Evolutionary conservation across 1,140 invertebrate genomes (phyloP).

Genomic region (Musca vetustissima): DNA sequence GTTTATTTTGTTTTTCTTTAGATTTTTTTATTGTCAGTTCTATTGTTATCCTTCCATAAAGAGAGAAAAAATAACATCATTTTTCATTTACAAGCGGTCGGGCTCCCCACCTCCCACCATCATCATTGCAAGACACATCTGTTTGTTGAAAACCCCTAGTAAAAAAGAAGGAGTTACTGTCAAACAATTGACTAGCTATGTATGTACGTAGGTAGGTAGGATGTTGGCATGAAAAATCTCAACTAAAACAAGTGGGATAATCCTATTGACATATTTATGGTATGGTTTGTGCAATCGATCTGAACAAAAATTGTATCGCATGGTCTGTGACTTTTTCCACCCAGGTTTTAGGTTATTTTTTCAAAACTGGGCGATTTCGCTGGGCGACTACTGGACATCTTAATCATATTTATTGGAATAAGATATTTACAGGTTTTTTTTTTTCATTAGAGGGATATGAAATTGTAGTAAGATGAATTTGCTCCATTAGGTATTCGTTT

Average conservation of each 20-base stretch:
- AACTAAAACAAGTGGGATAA: slow-evolving; percentile 12
- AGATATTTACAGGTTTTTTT: too few relatives aligned
- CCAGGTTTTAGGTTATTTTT: too few relatives aligned
- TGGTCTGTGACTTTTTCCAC: not conserved
- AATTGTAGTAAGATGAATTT: too few relatives aligned
- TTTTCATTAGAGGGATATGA: too few relatives aligned
- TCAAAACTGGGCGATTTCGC: too few relatives aligned
- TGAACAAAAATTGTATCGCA: not conserved
- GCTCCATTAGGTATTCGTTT: too few relatives aligned
- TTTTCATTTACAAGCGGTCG: not conserved
- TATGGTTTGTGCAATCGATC: slow-evolving; percentile 12
- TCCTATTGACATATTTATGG: slow-evolving; percentile 19
- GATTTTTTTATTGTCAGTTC: not conserved
- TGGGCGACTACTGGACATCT: too few relatives aligned
- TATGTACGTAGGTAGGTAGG: not conserved
- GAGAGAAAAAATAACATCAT: not conserved
- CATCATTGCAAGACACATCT: slow-evolving; percentile 3
- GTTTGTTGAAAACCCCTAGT: not conserved
- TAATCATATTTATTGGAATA: too few relatives aligned
- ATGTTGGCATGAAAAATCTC: not conserved
- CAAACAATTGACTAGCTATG: too few relatives aligned
- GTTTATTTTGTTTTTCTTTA: slow-evolving; percentile 4
- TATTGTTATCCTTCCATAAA: too few relatives aligned
- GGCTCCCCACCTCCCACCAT: not conserved
- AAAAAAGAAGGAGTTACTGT: too few relatives aligned